Percentiles rank a stretch among this genome's conserved stretches.
Conservation (phyloP, 2,888 invertebrate genomes). For the Ochropleura leucogaster region DNA sequence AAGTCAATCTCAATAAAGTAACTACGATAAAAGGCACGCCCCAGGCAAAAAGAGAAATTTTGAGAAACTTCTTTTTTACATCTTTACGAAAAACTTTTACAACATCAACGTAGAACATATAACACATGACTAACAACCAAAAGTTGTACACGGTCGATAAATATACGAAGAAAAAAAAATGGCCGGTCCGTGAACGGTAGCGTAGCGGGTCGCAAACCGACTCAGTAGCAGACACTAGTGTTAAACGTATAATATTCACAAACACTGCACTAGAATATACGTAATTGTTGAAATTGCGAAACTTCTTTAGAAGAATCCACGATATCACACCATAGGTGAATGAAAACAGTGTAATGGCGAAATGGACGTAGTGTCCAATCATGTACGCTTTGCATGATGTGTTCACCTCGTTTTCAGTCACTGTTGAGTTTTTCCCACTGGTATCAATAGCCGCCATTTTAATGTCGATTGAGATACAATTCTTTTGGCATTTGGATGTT, state of each 20-base stretch:
- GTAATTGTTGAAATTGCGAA: constrained; percentile 33
- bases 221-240: not conserved
- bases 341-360: not conserved
- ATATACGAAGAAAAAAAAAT: constrained; percentile 9
- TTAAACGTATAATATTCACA: constrained; percentile 31
- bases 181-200: not conserved
- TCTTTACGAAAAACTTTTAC: constrained; percentile 31
- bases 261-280: constrained; percentile 14
- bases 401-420: not conserved
- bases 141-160: constrained; percentile 17
- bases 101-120: constrained; percentile 27
- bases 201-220: not conserved
- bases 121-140: constrained; percentile 32
- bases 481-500: not conserved
- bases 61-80: constrained; percentile 6
- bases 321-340: constrained; percentile 26
- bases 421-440: not conserved
- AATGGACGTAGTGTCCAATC: not conserved
- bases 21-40: not conserved
- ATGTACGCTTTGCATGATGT: not conserved
- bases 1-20: not conserved
- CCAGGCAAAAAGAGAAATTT: constrained; percentile 22
- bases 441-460: not conserved
- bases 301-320: constrained; percentile 31
- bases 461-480: not conserved